Conservation (phyloP, 2,797 vertebrate species). For the Myotis pilosus region DNA sequence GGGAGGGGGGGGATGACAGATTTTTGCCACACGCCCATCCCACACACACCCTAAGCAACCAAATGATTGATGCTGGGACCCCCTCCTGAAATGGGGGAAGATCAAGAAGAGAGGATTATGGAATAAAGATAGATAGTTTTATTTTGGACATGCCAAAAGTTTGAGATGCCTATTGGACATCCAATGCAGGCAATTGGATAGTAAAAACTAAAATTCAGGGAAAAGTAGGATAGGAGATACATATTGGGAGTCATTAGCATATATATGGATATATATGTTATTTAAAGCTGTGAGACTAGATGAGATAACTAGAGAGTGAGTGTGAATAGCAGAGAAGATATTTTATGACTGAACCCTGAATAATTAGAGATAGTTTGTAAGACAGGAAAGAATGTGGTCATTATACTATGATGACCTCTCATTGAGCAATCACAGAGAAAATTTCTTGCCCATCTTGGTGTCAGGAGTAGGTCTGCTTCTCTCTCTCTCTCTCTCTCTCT, state of each 20-base stretch:
- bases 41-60: background rate
- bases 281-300: background rate
- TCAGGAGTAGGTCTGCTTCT: background rate
- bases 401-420: background rate
- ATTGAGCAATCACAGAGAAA: background rate
- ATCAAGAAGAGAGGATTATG: background rate
- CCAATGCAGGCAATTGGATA: background rate
- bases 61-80: background rate
- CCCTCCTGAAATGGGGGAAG: background rate
- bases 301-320: background rate
- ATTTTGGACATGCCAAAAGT: background rate
- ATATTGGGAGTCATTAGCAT: background rate
- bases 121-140: background rate
- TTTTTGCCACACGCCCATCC: background rate
- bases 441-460: background rate
- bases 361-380: slow-evolving; percentile 22
- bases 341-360: background rate
- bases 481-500: no score
- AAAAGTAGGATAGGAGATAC: background rate
- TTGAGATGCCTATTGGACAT: background rate
- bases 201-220: background rate
- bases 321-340: background rate
- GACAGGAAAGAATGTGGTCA: background rate
- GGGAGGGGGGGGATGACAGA: background rate
- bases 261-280: background rate